Base-by-base conservation (phyloP, 2,797 vertebrate species). In the Oreortyx pictus region DNA sequence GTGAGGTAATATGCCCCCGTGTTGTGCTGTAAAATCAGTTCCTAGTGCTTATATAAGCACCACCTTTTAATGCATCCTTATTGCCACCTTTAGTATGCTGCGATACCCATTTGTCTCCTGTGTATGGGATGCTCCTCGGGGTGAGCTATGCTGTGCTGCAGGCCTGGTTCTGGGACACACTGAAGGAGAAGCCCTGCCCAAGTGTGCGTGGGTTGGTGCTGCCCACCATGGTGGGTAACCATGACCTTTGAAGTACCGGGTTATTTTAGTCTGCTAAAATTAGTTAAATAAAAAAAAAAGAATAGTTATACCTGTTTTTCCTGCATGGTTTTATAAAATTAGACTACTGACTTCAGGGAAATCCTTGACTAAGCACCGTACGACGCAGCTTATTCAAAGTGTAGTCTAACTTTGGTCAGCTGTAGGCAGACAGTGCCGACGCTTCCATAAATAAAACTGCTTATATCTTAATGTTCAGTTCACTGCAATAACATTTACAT, bases 281-380 rank as follows among this genome's bases (percentile, higher is more conserved):
- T 27, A 86, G 87, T 95, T 93, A 62, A 87, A 92, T 91, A 44
- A 59, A 89, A 89, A 37, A 37, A 37, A 64, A 85, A 72, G 19
- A 65, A 90, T 11, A 64, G 74, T 68, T 86, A 60, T 46, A 89
- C 89, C 77, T 89, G 95, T 78, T 94, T 89, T 91, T 94, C 85
- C 82, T 88, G 70, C n/a, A 9, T 2, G 4, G 31, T 75, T 92
- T 86, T 78, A 49, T 72, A 2, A 77, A 62, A 65, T 68, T 41
- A 92, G 49, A 54, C 52, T 61, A 18, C 29, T 80, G 46, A 75
- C 62, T 93, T 78, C 24, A 83, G 47, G 49, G 70, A 88, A 88
- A 66, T 7, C 14, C 80, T 82, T 85, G 72, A 71, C 37, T 67
- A 71, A 85, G 33, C 52, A 41, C 54, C 14, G 68, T 59, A 62